phyloP scores from a whole-genome alignment of 2,888 invertebrate genomes.

The Seladonia tumulorum region DNA sequence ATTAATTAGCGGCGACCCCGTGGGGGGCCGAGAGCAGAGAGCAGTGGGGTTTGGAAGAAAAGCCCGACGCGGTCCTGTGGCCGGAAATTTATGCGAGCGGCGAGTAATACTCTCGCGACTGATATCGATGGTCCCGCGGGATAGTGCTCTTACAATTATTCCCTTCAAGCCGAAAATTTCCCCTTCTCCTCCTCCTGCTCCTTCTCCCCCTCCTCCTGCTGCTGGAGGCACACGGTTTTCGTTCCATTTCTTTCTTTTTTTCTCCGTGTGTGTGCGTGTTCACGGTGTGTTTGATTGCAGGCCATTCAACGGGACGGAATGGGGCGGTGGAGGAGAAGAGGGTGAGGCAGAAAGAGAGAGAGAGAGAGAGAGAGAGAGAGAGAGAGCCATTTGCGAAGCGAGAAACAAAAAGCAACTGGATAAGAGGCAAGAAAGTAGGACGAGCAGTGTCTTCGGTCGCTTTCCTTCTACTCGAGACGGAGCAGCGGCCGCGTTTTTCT shows the following conservation, averaged over 20 bases:
- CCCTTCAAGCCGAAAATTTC: neutral
- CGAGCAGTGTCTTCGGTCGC: conserved; percentile 61
- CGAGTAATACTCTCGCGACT: conserved; percentile 22
- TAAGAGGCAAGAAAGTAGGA: conserved; percentile 63
- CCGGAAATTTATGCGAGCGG: conserved; percentile 36
- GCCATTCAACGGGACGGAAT: conserved; percentile 49
- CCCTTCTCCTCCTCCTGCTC: neutral
- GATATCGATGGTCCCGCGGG: conserved; percentile 24
- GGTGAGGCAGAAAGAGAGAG: too few species aligned
- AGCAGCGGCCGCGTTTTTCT: conserved; percentile 32
- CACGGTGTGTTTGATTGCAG: conserved; percentile 64
- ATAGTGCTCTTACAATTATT: conserved; percentile 48
- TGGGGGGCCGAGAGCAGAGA: neutral
- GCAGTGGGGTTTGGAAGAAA: neutral
- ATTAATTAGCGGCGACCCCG: conserved; percentile 36
- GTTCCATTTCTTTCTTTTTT: conserved; percentile 9
- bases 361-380: conserved; percentile 18
- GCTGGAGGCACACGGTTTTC: neutral
- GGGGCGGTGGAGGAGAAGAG: neutral
- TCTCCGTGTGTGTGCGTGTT: conserved; percentile 32
- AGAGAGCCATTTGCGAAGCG: conserved; percentile 53
- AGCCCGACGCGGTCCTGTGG: neutral
- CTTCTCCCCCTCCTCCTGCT: neutral
- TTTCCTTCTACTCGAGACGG: conserved; percentile 38
- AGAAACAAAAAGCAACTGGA: conserved; percentile 45